A percentile compares a stretch with the other conserved stretches of the same genome.
Evolutionary conservation across 2,113 vertebrate genomes (phyloP).

Genomic region (Brachirus orientalis): DNA sequence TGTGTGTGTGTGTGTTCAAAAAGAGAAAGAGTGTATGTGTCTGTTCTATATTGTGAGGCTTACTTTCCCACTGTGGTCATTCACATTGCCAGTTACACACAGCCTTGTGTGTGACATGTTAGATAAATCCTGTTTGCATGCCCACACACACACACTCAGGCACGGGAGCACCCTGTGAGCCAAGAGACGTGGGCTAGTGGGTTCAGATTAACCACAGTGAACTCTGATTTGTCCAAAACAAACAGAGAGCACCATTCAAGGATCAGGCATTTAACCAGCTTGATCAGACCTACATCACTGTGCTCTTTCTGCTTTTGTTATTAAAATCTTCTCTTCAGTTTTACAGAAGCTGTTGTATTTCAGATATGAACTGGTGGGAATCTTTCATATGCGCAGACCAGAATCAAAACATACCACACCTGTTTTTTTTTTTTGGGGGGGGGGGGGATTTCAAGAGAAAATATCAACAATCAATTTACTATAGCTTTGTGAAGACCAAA

Average conservation of each 20-base stretch:
- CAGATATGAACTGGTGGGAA: background rate
- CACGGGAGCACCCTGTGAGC: slow-evolving; percentile 40
- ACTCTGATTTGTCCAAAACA: slow-evolving; percentile 67
- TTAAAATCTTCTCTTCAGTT: background rate
- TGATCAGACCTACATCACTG: slow-evolving; percentile 38
- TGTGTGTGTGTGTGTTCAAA: background rate
- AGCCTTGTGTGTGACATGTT: slow-evolving; percentile 67
- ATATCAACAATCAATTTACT: slow-evolving; percentile 43
- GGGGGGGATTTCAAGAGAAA: background rate
- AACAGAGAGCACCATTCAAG: slow-evolving; percentile 41
- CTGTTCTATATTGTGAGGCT: slow-evolving; percentile 58
- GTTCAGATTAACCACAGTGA: slow-evolving; percentile 77
- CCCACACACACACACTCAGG: slow-evolving; percentile 30
- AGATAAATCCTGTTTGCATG: slow-evolving; percentile 74
- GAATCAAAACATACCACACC: slow-evolving; percentile 4
- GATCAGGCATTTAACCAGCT: slow-evolving; percentile 36
- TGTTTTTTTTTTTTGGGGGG: slow-evolving; percentile 6
- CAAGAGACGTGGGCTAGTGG: slow-evolving; percentile 73
- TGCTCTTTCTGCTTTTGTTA: slow-evolving; percentile 10
- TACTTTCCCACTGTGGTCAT: slow-evolving; percentile 74
- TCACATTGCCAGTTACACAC: slow-evolving; percentile 69
- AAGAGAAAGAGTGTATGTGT: background rate
- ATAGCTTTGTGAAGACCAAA: too few relatives aligned
- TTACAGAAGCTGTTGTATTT: background rate
- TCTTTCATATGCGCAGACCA: background rate